phyloP scores from a whole-genome alignment of 2,113 vertebrate species.

The Lophura nycthemera region DNA sequence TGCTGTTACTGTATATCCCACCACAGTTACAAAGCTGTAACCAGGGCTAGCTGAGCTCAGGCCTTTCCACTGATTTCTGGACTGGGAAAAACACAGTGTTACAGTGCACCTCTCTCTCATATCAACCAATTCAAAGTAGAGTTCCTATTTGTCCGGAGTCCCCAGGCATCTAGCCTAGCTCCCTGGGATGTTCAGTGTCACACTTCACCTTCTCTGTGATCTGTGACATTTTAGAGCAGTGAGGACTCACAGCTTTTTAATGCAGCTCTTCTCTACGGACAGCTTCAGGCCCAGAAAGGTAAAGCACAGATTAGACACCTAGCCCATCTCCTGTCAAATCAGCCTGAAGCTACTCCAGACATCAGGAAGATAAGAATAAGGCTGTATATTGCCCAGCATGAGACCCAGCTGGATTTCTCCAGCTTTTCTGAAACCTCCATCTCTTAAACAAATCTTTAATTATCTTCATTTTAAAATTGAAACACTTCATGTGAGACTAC shows the following conservation, averaged over 20 bases:
- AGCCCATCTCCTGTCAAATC: not conserved
- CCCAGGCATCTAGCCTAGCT: not conserved
- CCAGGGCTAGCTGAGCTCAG: not conserved
- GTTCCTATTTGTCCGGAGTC: not conserved
- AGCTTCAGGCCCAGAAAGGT: not conserved
- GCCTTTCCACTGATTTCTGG: not conserved
- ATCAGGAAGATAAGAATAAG: not conserved
- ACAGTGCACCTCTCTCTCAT: not conserved
- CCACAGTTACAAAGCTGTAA: not conserved
- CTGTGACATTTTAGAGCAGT: not conserved
- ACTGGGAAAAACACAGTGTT: not conserved
- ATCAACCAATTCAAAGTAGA: not conserved
- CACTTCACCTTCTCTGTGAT: not conserved
- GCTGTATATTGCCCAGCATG: not conserved
- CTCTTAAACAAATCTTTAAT: not conserved
- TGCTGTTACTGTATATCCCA: fast-evolving
- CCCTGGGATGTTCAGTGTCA: not conserved
- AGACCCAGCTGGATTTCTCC: not conserved
- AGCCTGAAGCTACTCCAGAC: not conserved
- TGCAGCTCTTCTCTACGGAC: not conserved
- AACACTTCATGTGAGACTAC: not conserved
- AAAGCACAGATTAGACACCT: not conserved
- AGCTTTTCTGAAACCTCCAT: not conserved
- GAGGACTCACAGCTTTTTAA: not conserved
- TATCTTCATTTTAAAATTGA: not conserved